Base-by-base conservation (phyloP, 1,140 invertebrate species). In the Fragariocoptes setiger region DNA sequence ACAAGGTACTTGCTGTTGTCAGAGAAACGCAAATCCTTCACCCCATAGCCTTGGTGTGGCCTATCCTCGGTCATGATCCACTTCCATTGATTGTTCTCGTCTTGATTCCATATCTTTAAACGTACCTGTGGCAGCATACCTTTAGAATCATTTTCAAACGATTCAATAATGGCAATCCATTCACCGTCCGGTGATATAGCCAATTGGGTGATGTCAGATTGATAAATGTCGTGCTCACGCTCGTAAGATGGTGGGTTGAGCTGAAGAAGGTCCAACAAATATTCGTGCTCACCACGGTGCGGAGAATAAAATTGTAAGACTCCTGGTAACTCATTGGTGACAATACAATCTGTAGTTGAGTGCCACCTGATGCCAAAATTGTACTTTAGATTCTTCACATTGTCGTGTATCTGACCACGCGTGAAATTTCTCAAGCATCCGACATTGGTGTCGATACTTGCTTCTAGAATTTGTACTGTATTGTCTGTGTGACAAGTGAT, bases 301-400 rank as follows among this genome's bases (percentile, higher is more conserved):
- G 69, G 62, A 38, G 68, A 68, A 53, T 70, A 79, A 60, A 79
- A 78, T 55, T 83, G 77, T 35, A 82, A 55, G 50, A 76, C 69
- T 19, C 77, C 77, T 1, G 67, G 62, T 47, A 67, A 63, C 25
- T 75, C 74, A 58, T 79, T 82, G 36, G 74, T 56, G 5, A 78
- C 66, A 14, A 80, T 51, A 35, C 67, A 60, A 45, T 66, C 61
- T 0, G 67, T 68, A 40, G 65, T 60, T 0, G 69, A 66, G 58
- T 79, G 74, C 46, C 67, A 61, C 4, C 58, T 53, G 18, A 79
- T 53, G 0, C 72, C 74, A 70, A 66, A 47, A 68, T 67, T n/a
- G 60, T 49, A n/a, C 25, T 31, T 31, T 31, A 8, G 25, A 31
- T 31, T 31, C 25, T 31, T 31, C 25, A 31, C 25, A 31, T 31